These are phyloP conservation scores for Aphrophora alni DNA, from an alignment of 2,888 invertebrate genomes.

Conservation along the genomic window DNA sequence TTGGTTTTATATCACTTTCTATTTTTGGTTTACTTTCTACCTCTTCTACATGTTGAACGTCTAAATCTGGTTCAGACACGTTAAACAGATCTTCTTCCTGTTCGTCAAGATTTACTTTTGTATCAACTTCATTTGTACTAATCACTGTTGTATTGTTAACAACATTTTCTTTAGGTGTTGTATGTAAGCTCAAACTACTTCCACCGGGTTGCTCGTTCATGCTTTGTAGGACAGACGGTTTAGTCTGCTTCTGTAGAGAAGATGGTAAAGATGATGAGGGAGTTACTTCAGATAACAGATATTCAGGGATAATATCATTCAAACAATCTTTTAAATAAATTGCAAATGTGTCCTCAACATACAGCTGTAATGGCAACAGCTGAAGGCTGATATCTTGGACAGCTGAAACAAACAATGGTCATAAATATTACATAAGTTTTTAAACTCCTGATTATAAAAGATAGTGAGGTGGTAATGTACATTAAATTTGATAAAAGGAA, in stretches of 20 bases:
- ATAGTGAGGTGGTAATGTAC: no score
- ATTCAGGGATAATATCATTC: constrained; percentile 10
- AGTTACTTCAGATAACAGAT: constrained; percentile 2
- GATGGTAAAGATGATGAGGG: background rate
- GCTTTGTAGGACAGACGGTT: background rate
- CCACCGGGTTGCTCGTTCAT: background rate
- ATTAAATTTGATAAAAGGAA: no score
- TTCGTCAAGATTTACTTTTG: constrained; percentile 12
- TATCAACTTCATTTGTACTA: background rate
- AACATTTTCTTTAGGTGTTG: background rate
- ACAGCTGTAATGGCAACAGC: constrained; percentile 71
- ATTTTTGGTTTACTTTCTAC: background rate
- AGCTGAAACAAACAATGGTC: constrained; percentile 59
- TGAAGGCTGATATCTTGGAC: constrained; percentile 65
- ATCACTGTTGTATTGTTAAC: background rate
- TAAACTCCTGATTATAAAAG: no score
- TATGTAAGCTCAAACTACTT: background rate
- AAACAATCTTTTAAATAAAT: constrained; percentile 64
- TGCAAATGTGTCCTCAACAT: constrained; percentile 78
- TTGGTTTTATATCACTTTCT: background rate
- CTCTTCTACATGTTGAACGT: background rate
- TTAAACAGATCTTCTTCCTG: constrained; percentile 40
- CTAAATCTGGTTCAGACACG: constrained; percentile 39
- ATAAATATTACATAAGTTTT: no score
- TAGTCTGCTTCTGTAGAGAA: background rate